Evolutionary conservation across 2,113 vertebrate genomes (phyloP), one percentile per base, ranked within the genome.

Genomic region (Megaleporinus macrocephalus): DNA sequence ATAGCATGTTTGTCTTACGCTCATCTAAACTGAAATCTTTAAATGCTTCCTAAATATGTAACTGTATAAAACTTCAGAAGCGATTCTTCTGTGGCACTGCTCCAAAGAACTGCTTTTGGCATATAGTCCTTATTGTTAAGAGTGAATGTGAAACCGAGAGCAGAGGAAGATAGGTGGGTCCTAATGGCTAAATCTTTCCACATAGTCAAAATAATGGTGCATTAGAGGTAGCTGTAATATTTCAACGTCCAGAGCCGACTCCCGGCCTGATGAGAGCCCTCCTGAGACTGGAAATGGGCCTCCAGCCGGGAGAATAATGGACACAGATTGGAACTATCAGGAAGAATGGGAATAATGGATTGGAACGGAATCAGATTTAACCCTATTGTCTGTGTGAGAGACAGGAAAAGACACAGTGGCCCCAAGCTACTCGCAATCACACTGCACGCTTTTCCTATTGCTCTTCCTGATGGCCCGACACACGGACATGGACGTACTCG

Each of bases 351-450:
- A 55, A 73, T 75, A 82, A 82, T 59, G 84, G 77, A 73, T 77
- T 91, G 90, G 91, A 91, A 89, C 87, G 81, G 86, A 88, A 78
- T 91, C 87, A 75, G 84, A 86, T 81, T 82, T 78, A 80, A 84
- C 82, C 78, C 83, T 77, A 93, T 94, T 94, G 91, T 93, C 76
- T 78, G 79, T 82, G 20, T 76, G 14, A 66, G 70, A 84, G 87
- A 65, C 91, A 91, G 91, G 89, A 91, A 90, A 85, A 86, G 87
- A 87, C 75, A 27, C 59, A n/a, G 78, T 85, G 87, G 82, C 83
- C 83, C 57, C 36, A 27, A 86, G 86, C 90, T 89, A 92, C 86
- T 88, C 81, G 90, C 88, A 91, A 92, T 93, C 86, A 89, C 88
- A 88, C 84, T 80, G 72, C 79, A 51, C 44, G 84, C 36, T 83